Evolutionary conservation across 2,797 vertebrate genomes (phyloP), one percentile per base, ranked within the genome.

Genomic region (Coreius guichenoti): DNA sequence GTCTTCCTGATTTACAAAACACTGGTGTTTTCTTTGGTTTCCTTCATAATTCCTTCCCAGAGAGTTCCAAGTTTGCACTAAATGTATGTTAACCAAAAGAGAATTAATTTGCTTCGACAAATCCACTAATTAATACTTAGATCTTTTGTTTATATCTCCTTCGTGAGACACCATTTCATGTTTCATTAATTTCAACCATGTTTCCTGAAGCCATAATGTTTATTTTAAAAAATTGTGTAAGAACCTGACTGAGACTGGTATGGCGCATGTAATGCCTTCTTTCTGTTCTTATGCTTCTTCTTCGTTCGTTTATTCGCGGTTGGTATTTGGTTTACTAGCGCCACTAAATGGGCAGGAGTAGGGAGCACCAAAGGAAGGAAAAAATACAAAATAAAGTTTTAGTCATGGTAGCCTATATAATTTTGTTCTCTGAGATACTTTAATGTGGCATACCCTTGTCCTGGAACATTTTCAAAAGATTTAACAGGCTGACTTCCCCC

Each of bases 301-400:
- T 67, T 61, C 58, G 14, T 63, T 61, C 2, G 23, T 54, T 54
- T 54, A 36, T 33, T n/a, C 5, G 23, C 14, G 5, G 51, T 58
- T 77, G 51, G 13, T 58, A 16, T 58, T 39, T 16, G 54, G 75
- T 43, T 43, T 13, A 56, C n/a, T 58, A 61, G 21, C 51, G 75
- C 51, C 75, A 39, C 75, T 58, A 9, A 39, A 33, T 77, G 51
- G 74, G 5, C 74, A 77, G 51, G 51, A 26, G 75, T n/a, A 6
- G 12, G 31, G 31, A 8, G 47, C 47, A 21, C 47, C 47, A 21
- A 31, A 6, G 16, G 17, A 51, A 74, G 9, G 9, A 9, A 19
- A 29, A 17, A 45, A 72, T 26, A 26, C 49, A 17, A 47, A 47
- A 51, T 17, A 51, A n/a, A 26, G 4, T 26, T 26, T 13, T 61